A percentile compares a stretch with the other conserved stretches of the same genome.
These are phyloP conservation scores for Agonopterix arenella DNA, from an alignment of 2,888 invertebrate genomes.

Conservation along the genomic window DNA sequence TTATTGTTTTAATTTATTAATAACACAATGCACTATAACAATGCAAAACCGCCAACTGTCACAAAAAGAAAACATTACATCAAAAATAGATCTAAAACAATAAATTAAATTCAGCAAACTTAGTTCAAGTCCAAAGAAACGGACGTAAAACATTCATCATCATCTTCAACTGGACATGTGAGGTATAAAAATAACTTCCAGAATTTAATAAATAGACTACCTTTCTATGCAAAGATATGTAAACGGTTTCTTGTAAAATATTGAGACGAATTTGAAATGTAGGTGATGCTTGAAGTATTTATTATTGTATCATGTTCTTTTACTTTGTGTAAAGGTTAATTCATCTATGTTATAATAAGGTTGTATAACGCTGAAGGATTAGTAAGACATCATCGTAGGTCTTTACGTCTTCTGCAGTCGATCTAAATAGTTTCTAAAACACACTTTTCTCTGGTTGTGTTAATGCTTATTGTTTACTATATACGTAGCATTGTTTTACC, in stretches of 20 bases:
- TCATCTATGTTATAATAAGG: too few relatives aligned
- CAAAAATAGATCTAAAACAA: neutral
- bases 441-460: too few relatives aligned
- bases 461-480: too few relatives aligned
- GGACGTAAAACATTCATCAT: conserved; percentile 57
- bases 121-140: conserved; percentile 51
- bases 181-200: conserved; percentile 42
- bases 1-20: neutral
- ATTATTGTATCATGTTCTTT: too few relatives aligned
- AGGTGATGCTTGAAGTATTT: too few relatives aligned
- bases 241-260: conserved; percentile 4
- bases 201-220: conserved; percentile 14
- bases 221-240: conserved; percentile 21
- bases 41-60: neutral
- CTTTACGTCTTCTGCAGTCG: too few relatives aligned
- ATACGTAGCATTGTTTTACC: too few relatives aligned
- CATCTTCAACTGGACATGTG: conserved; percentile 25
- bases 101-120: conserved; percentile 21
- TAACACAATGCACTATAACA: conserved; percentile 13
- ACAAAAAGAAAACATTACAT: too few relatives aligned
- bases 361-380: too few relatives aligned
- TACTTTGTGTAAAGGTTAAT: too few relatives aligned
- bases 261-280: neutral
- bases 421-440: too few relatives aligned
- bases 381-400: too few relatives aligned